Evolutionary conservation across 2,888 invertebrate genomes (phyloP).

Genomic region (Hydraecia micacea): DNA sequence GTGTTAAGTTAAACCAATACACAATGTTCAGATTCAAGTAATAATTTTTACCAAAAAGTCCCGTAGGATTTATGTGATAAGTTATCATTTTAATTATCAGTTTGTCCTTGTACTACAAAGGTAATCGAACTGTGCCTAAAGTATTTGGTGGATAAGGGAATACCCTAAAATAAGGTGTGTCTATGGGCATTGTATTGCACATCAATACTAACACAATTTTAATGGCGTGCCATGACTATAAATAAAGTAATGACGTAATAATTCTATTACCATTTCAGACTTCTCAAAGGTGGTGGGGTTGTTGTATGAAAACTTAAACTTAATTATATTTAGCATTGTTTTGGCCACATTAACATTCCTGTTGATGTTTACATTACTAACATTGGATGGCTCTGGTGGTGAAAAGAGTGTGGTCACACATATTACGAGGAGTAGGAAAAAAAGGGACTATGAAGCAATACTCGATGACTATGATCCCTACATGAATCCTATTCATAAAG

Average conservation of each 20-base stretch:
- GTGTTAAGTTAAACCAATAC: neutral
- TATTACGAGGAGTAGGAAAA: constrained; percentile 49
- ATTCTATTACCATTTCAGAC: constrained; percentile 79
- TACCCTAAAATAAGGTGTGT: constrained; percentile 38
- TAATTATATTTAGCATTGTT: constrained; percentile 73
- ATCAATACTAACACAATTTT: constrained; percentile 33
- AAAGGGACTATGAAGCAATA: constrained; percentile 49
- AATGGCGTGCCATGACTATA: constrained; percentile 19
- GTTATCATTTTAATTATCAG: constrained; percentile 44
- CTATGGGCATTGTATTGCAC: constrained; percentile 6
- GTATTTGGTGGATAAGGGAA: constrained; percentile 31
- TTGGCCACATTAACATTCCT: constrained; percentile 76
- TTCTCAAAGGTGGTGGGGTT: constrained; percentile 80
- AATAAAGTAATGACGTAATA: constrained; percentile 31
- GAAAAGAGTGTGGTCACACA: constrained; percentile 53
- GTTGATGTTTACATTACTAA: constrained; percentile 78
- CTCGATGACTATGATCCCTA: constrained; percentile 60
- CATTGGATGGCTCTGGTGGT: constrained; percentile 67
- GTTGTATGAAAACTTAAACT: constrained; percentile 74
- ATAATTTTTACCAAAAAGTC: constrained; percentile 26
- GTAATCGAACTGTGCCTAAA: constrained; percentile 14
- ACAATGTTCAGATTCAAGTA: neutral
- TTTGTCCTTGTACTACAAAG: constrained; percentile 34
- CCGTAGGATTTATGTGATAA: constrained; percentile 16
- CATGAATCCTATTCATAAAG: constrained; percentile 52